Evolutionary conservation across 2,113 vertebrate genomes (phyloP), one percentile per base, ranked within the genome.

Genomic region (Philantomba maxwellii): DNA sequence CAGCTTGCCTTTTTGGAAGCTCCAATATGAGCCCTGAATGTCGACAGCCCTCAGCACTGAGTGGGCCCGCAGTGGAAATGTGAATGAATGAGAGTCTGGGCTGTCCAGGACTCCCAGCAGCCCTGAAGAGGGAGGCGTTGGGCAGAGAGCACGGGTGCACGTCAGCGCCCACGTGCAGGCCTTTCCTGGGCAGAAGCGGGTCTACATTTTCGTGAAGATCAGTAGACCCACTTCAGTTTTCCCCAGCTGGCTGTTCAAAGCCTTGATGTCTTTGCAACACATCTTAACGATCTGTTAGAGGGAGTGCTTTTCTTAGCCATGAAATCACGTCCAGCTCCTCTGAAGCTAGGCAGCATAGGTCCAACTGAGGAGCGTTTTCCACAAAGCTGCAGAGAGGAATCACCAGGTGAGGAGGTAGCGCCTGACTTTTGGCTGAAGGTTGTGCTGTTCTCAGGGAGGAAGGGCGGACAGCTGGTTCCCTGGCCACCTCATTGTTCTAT

Each of bases 71-170:
- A 15, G 1, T 16, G 57, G 25, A 7, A 45, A 5, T 57, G 43
- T 47, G 16, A 64, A 33, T 66, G 83, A 15, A 62, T 2, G 75
- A 33, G 2, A 30, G 9, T 66, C 89, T n/a, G 73, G 43, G 49
- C 55, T 6, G 1, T 49, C 45, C 25, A 5, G 6, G 51, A 60
- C 33, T 89, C n/a, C 64, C 53, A 47, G 81, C 15, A 95, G 83
- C 36, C 55, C 92, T 89, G 95, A 89, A 97, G 88, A 94, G 86
- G 93, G 96, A 95, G 86, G 64, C 81, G 43, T 94, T 58, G 84
- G 93, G 92, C 80, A 85, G 60, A 88, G 30, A 96, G 28, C 77
- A 77, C 45, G 55, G 70, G 28, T 7, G 26, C 26, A 64, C 70
- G 39, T 36, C 49, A 77, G 55, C 16, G 16, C 49, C 75, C 30